These are phyloP conservation scores for Parnassius orleans DNA, from an alignment of 2,888 invertebrate genomes.

Conservation along the genomic window DNA sequence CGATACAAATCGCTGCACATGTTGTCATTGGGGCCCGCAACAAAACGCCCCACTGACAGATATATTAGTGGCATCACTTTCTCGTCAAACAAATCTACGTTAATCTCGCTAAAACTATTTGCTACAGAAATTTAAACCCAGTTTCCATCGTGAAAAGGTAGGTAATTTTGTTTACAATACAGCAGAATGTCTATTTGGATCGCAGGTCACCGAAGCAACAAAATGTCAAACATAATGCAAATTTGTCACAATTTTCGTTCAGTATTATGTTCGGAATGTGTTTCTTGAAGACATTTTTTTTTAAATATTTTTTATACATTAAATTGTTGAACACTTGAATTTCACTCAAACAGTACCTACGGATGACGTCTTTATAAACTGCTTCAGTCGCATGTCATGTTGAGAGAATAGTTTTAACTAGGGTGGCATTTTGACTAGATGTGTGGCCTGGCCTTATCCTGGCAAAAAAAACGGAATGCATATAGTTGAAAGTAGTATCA, in stretches of 20 bases:
- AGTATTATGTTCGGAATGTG: conserved; percentile 5
- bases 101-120: background rate
- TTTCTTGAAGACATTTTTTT: conserved; percentile 9
- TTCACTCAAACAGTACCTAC: conserved; percentile 11
- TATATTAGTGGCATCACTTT: conserved; percentile 66
- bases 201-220: conserved; percentile 22
- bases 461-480: background rate
- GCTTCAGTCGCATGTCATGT: conserved; percentile 22
- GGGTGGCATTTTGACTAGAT: conserved; percentile 31
- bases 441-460: conserved; percentile 37
- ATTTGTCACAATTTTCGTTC: conserved; percentile 25
- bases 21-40: conserved; percentile 60
- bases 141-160: background rate
- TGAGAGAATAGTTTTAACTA: conserved; percentile 25
- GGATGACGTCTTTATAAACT: conserved; percentile 24
- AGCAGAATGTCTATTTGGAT: conserved; percentile 10
- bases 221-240: conserved; percentile 25
- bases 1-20: conserved; percentile 67
- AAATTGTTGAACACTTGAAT: conserved; percentile 18
- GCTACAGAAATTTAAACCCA: conserved; percentile 5
- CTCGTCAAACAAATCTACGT: conserved; percentile 43
- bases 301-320: conserved; percentile 6
- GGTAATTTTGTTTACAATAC: background rate
- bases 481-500: background rate
- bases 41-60: conserved; percentile 75